phyloP scores from a whole-genome alignment of 2,888 invertebrate species.

The Epistrophe eligans region DNA sequence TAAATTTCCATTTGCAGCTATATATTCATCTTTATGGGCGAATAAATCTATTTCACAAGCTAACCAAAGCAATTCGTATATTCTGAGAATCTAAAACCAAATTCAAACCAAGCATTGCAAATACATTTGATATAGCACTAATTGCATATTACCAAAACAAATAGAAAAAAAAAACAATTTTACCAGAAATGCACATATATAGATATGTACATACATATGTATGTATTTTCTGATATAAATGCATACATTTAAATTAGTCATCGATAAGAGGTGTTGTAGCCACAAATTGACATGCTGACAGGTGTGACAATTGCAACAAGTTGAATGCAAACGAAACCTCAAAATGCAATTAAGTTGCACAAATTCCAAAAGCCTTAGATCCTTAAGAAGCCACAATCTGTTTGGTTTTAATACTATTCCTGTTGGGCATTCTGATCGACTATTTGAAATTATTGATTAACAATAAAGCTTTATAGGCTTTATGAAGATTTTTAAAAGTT shows the following conservation, averaged over 20 bases:
- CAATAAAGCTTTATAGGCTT: no score
- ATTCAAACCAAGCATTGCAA: conserved; percentile 1
- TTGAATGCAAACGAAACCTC: conserved; percentile 28
- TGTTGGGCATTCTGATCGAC: background rate
- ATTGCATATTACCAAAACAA: conserved; percentile 2
- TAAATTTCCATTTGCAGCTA: background rate
- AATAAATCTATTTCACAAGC: conserved; percentile 4
- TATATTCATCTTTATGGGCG: background rate
- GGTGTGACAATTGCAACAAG: conserved; percentile 18
- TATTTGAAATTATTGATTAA: background rate
- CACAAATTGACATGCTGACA: conserved; percentile 36
- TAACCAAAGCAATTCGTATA: conserved; percentile 5
- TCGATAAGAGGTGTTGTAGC: background rate
- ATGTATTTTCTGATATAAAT: background rate
- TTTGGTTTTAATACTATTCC: background rate
- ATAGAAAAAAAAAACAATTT: background rate
- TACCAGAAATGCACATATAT: background rate
- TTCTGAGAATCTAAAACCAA: background rate
- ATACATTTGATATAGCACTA: conserved; percentile 5
- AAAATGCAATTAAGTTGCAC: conserved; percentile 22
- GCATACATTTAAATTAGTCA: background rate
- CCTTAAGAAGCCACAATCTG: conserved; percentile 6
- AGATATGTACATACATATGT: background rate
- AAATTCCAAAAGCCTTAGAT: background rate
- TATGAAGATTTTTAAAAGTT: no score